Base-by-base conservation (phyloP, 2,888 invertebrate species). In the Marronus borbonicus region DNA sequence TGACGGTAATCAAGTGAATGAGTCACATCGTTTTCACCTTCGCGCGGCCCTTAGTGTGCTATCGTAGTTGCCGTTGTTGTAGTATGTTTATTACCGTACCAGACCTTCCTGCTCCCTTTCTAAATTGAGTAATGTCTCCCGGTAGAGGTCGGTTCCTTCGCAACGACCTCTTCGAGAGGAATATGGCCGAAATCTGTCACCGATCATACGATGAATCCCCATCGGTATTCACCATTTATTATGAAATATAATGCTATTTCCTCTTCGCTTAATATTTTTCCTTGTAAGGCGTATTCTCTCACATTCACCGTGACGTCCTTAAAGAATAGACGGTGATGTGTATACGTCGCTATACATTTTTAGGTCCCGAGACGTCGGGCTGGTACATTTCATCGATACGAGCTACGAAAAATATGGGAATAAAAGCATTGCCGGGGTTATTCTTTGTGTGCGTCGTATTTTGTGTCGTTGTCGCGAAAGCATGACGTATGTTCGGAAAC, bases 1-100 rank as follows among this genome's bases (percentile, higher is more conserved):
- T 65, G 64, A 50, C 64, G 65, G 76, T 65, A 65, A 76, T 76
- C 76, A 76, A 65, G 65, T 65, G 76, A 76, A 76, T 65, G 76
- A 76, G 44, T 76, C 76, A 50, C 76, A 76, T 64, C 76, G 50
- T 76, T 64, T 49, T 65, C 76, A 64, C 65, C 64, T 76, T 76
- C 52, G 4, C 7, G 31, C 10, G 8, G 44, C 8, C 44, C 44
- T 44, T 44, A 12, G 5, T 36, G 31, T 36, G 31, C 31, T 36
- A 36, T 36, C 31, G 5, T 36, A 4, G 5, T 36, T 36, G 31
- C 44, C 44, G 44, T 44, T 44, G 44, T 28, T 52, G 74, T 68
- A 44, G 49, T 70, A 70, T 55, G 55, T 58, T 58, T 70, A 70
- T 70, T 70, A 49, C 70, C 55, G 31, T 8, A 17, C 36, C 58